Conservation (phyloP, 1,140 invertebrate genomes). For the Trichonephila clavata region DNA sequence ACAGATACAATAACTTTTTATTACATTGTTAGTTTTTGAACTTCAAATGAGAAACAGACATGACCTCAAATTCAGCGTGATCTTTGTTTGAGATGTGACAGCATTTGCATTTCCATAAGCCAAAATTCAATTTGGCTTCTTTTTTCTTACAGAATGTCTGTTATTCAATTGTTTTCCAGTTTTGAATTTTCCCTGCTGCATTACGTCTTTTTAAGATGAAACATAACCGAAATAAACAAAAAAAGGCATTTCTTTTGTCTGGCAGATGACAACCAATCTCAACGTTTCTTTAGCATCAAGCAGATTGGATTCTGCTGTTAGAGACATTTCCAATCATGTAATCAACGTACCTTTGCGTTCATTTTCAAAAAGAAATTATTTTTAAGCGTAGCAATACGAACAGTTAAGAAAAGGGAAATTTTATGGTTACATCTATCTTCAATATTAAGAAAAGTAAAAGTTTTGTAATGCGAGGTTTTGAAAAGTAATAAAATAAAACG, state of each 20-base stretch:
- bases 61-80: not conserved
- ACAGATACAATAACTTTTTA: not conserved
- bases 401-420: no score
- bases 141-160: not conserved
- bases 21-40: not conserved
- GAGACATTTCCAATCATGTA: slow-evolving; percentile 29
- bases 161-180: slow-evolving; percentile 29
- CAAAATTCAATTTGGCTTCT: not conserved
- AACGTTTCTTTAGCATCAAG: not conserved
- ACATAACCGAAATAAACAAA: not conserved
- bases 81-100: not conserved
- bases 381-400: not conserved
- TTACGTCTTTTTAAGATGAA: not conserved
- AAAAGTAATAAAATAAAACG: not conserved
- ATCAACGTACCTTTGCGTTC: not conserved
- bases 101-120: not conserved
- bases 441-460: no score
- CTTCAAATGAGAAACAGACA: not conserved
- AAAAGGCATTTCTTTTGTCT: not conserved
- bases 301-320: slow-evolving; percentile 20
- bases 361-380: not conserved
- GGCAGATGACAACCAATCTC: not conserved
- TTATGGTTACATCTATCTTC: no score
- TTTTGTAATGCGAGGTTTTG: not conserved
- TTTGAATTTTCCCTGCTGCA: not conserved